phyloP scores from a whole-genome alignment of 2,797 vertebrate species.

The Benthosema pterotum region DNA sequence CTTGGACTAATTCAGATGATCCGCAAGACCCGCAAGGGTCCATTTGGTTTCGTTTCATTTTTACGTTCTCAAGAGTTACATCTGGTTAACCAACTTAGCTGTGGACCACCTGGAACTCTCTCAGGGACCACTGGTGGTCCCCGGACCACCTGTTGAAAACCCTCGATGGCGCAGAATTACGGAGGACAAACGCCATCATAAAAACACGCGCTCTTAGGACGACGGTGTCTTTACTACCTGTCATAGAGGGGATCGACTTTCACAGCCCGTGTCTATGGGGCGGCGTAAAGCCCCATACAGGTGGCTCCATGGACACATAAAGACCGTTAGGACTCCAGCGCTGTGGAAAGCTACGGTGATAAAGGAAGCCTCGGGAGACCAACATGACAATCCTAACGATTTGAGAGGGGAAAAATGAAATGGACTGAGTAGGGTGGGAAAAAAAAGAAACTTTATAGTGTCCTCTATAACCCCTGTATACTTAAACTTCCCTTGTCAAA shows the following conservation, averaged over 20 bases:
- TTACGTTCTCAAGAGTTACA: no score
- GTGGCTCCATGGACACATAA: slow-evolving; percentile 23
- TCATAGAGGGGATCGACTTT: slow-evolving; percentile 48
- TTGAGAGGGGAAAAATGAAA: slow-evolving; percentile 12
- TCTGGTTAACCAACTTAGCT: no score
- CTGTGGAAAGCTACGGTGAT: slow-evolving; percentile 23
- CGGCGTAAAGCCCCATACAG: slow-evolving; percentile 30
- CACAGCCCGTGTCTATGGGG: slow-evolving; percentile 24
- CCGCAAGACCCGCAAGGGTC: no score
- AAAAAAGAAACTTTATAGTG: slow-evolving; percentile 23
- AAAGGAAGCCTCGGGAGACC: slow-evolving; percentile 40
- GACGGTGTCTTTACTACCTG: slow-evolving; percentile 38
- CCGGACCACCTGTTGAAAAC: no score
- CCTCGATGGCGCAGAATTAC: no score
- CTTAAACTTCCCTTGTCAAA: slow-evolving; percentile 51
- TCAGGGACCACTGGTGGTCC: no score
- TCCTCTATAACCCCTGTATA: slow-evolving; percentile 44
- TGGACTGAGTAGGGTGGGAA: no score
- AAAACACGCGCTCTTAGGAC: slow-evolving; percentile 10
- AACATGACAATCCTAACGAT: slow-evolving; percentile 36
- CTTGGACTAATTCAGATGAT: no score
- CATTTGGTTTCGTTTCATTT: no score
- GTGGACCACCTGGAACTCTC: no score
- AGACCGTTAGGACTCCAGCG: slow-evolving; percentile 26
- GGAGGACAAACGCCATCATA: background rate